phyloP scores from a whole-genome alignment of 2,797 vertebrate genomes.

The Melanotaenia nigrans region DNA sequence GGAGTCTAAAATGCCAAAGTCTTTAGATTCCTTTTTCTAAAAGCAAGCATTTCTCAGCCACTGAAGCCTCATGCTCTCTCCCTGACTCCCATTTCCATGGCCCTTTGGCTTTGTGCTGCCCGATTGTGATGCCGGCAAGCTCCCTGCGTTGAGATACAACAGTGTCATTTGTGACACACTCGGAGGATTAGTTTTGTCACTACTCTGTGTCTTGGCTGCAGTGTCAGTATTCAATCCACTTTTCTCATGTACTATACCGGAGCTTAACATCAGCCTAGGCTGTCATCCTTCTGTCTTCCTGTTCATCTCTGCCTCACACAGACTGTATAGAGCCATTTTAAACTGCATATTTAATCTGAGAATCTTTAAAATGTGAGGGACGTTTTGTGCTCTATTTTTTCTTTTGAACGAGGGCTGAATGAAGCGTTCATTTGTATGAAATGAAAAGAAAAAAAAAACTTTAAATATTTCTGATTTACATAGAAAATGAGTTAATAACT shows the following conservation, averaged over 20 bases:
- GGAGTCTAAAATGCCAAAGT: neutral
- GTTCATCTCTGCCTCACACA: constrained; percentile 39
- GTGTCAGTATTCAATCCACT: constrained; percentile 77
- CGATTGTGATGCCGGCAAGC: constrained; percentile 37
- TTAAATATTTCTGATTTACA: constrained; percentile 41
- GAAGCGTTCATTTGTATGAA: constrained; percentile 28
- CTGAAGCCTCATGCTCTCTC: neutral
- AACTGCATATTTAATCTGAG: constrained; percentile 38
- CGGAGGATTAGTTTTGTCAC: constrained; percentile 78
- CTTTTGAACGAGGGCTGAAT: constrained; percentile 5
- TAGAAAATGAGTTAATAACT: constrained; percentile 32
- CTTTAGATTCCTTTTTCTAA: neutral
- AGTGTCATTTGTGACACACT: constrained; percentile 68
- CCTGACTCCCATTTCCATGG: constrained; percentile 12
- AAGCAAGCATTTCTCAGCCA: neutral
- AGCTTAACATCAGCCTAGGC: constrained; percentile 75
- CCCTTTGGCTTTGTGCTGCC: constrained; percentile 49
- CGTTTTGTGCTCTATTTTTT: constrained; percentile 30
- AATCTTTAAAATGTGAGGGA: constrained; percentile 34
- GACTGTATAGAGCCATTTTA: constrained; percentile 24
- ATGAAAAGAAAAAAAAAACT: constrained; percentile 15
- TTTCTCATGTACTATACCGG: constrained; percentile 65
- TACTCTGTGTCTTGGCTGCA: constrained; percentile 74
- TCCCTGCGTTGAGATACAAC: constrained; percentile 33
- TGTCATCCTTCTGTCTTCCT: constrained; percentile 69